These are phyloP conservation scores for Hipposideros larvatus DNA, from an alignment of 2,797 vertebrate genomes.

Conservation along the genomic window DNA sequence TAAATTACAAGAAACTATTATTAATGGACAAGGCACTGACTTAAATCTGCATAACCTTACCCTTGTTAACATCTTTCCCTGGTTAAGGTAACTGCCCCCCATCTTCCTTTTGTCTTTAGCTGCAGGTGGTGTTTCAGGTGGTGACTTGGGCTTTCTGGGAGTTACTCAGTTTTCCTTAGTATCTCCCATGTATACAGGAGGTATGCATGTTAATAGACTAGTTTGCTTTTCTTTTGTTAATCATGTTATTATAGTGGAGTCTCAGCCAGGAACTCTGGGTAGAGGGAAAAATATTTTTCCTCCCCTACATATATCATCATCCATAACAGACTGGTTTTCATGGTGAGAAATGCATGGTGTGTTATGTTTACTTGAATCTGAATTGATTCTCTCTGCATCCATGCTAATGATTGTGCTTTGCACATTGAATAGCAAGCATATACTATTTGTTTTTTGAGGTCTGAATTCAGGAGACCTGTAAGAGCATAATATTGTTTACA, in stretches of 20 bases:
- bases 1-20: background rate
- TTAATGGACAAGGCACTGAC: background rate
- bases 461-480: background rate
- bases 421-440: background rate
- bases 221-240: background rate
- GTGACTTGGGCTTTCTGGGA: background rate
- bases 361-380: background rate
- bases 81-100: background rate
- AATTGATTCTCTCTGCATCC: conserved; percentile 26
- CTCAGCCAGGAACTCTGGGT: background rate
- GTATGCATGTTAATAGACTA: background rate
- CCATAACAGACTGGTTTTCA: background rate
- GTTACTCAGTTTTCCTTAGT: background rate
- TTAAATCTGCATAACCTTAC: background rate
- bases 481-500: background rate
- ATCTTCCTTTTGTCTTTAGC: conserved; percentile 1
- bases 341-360: background rate
- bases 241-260: background rate
- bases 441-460: conserved; percentile 36
- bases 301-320: background rate
- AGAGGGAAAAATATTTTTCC: background rate
- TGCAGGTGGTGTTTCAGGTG: background rate
- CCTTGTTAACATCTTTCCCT: background rate
- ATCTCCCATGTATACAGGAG: background rate
- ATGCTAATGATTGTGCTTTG: conserved; percentile 18